Conservation (phyloP, 53 echinoderm and acorn worm genomes). For the Echinometra lucunter region DNA sequence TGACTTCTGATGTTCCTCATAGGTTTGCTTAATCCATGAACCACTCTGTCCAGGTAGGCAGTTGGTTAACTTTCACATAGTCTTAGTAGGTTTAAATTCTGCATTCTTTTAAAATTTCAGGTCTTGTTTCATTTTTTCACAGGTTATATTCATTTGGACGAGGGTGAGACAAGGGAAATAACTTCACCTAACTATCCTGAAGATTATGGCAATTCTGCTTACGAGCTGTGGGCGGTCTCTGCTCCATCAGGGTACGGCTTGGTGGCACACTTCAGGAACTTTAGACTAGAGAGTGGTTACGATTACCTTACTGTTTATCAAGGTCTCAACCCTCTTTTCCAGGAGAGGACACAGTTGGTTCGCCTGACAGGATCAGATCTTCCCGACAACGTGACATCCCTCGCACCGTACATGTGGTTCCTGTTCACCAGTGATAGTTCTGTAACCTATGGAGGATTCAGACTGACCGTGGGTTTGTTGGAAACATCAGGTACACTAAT, state of each 20-base stretch:
- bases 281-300: neutral
- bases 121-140: neutral
- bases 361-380: neutral
- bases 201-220: neutral
- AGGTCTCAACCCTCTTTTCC: neutral
- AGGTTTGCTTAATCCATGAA: too few relatives aligned
- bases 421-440: neutral
- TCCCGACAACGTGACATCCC: neutral
- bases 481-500: neutral
- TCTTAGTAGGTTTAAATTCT: too few relatives aligned
- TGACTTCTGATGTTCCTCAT: too few relatives aligned
- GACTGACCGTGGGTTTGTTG: neutral
- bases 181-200: neutral
- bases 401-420: neutral
- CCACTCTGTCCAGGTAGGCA: too few relatives aligned
- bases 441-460: neutral
- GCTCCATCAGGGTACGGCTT: neutral
- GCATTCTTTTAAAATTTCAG: neutral
- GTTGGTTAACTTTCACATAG: too few relatives aligned
- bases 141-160: neutral
- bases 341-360: neutral
- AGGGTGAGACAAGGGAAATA: neutral
- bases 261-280: neutral
- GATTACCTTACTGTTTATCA: neutral
- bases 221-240: neutral